phyloP scores from a whole-genome alignment of 2,113 vertebrate genomes.

The Bostrychus sinensis region DNA sequence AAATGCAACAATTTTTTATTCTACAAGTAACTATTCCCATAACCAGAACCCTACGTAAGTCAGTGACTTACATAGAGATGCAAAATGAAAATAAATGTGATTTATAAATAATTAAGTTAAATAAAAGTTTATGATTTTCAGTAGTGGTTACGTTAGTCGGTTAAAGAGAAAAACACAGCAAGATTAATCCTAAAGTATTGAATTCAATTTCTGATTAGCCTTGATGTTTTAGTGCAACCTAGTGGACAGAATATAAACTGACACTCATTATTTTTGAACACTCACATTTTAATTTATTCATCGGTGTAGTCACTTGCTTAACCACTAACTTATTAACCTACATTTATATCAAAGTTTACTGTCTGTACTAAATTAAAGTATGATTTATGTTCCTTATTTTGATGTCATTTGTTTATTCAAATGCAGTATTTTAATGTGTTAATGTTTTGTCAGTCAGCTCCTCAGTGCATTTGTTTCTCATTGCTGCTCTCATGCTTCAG shows the following conservation, averaged over 20 bases:
- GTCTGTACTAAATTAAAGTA: not conserved
- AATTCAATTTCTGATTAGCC: no score
- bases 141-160: not conserved
- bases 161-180: not conserved
- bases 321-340: not conserved
- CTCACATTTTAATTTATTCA: not conserved
- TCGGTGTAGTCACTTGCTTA: not conserved
- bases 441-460: no score
- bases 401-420: not conserved
- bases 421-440: not conserved
- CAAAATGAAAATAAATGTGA: no score
- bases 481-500: slow-evolving; percentile 67
- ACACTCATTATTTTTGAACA: not conserved
- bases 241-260: slow-evolving; percentile 30
- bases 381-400: not conserved
- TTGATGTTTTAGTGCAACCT: slow-evolving; percentile 26
- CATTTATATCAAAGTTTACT: not conserved
- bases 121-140: no score
- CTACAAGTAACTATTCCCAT: no score
- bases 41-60: no score
- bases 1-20: no score
- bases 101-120: no score
- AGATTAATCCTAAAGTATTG: not conserved
- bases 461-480: slow-evolving; percentile 22
- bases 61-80: no score